These are phyloP conservation scores for Drosophila trichaetosa DNA, from an alignment of 2,888 invertebrate genomes.

Conservation along the genomic window DNA sequence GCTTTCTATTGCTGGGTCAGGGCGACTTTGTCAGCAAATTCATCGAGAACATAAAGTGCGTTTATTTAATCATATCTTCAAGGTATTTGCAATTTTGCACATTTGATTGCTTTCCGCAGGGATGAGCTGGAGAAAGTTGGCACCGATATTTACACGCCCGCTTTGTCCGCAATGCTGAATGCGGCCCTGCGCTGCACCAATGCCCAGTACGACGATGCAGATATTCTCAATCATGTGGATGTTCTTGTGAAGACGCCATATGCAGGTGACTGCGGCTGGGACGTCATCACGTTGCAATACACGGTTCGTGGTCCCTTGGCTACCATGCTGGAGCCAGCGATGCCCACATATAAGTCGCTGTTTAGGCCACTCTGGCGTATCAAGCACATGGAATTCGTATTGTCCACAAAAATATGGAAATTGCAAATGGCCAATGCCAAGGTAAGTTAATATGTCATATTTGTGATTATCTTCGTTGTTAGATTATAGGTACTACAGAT, in stretches of 20 bases:
- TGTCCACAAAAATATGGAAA: slow-evolving; percentile 85
- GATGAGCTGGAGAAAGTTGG: slow-evolving; percentile 95
- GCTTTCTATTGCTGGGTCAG: slow-evolving; percentile 96
- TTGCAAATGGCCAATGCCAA: slow-evolving; percentile 84
- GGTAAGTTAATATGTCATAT: slow-evolving; percentile 67
- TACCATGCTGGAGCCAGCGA: slow-evolving; percentile 85
- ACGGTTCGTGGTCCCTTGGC: slow-evolving; percentile 84
- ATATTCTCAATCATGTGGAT: slow-evolving; percentile 94
- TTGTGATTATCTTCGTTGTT: not conserved
- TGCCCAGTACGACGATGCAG: slow-evolving; percentile 96
- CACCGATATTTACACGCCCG: slow-evolving; percentile 93
- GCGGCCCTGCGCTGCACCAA: slow-evolving; percentile 95
- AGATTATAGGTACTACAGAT: not conserved
- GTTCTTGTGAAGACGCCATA: slow-evolving; percentile 88
- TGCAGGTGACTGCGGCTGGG: slow-evolving; percentile 84
- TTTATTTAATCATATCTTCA: not conserved
- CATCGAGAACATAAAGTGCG: slow-evolving; percentile 94
- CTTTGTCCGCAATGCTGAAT: slow-evolving; percentile 93
- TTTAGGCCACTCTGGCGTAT: slow-evolving; percentile 85
- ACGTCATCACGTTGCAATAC: slow-evolving; percentile 84
- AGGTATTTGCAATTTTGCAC: not conserved
- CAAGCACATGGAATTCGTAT: slow-evolving; percentile 85
- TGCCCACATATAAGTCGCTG: slow-evolving; percentile 83
- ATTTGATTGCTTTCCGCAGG: slow-evolving; percentile 85
- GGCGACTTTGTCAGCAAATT: slow-evolving; percentile 97